Evolutionary conservation across 2,113 vertebrate genomes (phyloP).

Genomic region (Ochotona curzoniae): DNA sequence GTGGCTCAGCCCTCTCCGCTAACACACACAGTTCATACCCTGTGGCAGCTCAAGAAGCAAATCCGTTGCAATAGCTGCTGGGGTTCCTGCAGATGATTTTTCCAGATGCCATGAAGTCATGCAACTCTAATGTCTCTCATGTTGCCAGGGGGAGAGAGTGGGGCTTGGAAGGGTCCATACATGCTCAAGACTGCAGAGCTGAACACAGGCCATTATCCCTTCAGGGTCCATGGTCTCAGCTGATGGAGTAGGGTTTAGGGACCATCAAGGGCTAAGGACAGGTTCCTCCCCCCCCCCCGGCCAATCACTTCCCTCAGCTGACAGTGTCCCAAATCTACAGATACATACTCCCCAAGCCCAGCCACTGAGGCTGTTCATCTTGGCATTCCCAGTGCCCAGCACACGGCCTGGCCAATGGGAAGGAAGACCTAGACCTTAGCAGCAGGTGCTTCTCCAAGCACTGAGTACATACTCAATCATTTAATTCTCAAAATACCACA

Average conservation of each 20-base stretch:
- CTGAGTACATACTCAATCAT: background rate
- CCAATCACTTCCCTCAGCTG: no score
- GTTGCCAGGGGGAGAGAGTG: background rate
- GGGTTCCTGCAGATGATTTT: background rate
- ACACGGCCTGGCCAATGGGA: background rate
- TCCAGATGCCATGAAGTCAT: background rate
- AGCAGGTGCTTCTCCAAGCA: background rate
- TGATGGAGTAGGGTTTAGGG: background rate
- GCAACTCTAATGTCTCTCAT: background rate
- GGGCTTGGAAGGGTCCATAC: background rate
- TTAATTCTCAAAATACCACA: background rate
- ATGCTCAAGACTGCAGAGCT: background rate
- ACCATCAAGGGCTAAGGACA: background rate
- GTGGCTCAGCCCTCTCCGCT: background rate
- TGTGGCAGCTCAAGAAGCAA: background rate
- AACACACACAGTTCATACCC: background rate
- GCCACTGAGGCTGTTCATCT: background rate
- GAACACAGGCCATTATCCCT: background rate
- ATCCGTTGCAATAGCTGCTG: background rate
- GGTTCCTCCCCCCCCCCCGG: no score
- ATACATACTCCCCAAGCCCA: background rate
- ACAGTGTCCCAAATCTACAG: background rate
- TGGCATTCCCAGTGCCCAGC: background rate
- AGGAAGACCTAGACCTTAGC: background rate
- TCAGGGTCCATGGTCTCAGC: background rate